phyloP scores from a whole-genome alignment of 2,113 vertebrate genomes.

The Microcebus griseorufus region DNA sequence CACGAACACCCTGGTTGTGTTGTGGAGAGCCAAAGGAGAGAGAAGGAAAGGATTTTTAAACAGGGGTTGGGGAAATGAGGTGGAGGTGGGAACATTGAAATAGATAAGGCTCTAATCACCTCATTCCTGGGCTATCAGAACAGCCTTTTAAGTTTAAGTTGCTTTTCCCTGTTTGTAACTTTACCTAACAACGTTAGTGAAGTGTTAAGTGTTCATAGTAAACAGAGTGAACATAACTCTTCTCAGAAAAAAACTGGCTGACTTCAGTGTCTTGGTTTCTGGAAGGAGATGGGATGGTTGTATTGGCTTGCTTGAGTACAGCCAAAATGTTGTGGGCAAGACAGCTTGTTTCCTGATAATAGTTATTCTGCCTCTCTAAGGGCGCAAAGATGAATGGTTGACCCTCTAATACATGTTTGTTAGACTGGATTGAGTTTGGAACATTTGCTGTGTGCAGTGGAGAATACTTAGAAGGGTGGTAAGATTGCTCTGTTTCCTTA shows the following conservation, averaged over 20 bases:
- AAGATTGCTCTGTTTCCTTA: not conserved
- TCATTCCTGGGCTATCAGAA: conserved; percentile 59
- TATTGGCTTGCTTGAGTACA: not conserved
- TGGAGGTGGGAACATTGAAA: not conserved
- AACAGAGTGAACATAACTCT: not conserved
- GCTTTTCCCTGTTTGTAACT: conserved; percentile 30
- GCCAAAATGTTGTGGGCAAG: not conserved
- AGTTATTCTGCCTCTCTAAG: not conserved
- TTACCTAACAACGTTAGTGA: not conserved
- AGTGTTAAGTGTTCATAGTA: not conserved
- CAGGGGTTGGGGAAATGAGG: not conserved
- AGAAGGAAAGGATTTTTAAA: conserved; percentile 29
- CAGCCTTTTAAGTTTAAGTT: conserved; percentile 53
- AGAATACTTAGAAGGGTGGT: not conserved
- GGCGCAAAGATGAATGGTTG: not conserved
- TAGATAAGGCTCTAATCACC: conserved; percentile 36
- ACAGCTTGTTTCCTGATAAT: not conserved
- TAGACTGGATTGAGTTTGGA: not conserved
- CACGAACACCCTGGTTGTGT: not conserved
- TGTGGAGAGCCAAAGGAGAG: not conserved
- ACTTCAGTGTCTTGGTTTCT: not conserved
- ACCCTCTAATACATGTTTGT: not conserved
- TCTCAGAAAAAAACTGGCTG: not conserved
- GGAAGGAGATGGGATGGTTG: not conserved
- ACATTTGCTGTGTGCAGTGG: not conserved